A percentile compares a stretch with the other conserved stretches of the same genome.
Conservation (phyloP, 2,113 vertebrate species). For the Lanius ludovicianus region DNA sequence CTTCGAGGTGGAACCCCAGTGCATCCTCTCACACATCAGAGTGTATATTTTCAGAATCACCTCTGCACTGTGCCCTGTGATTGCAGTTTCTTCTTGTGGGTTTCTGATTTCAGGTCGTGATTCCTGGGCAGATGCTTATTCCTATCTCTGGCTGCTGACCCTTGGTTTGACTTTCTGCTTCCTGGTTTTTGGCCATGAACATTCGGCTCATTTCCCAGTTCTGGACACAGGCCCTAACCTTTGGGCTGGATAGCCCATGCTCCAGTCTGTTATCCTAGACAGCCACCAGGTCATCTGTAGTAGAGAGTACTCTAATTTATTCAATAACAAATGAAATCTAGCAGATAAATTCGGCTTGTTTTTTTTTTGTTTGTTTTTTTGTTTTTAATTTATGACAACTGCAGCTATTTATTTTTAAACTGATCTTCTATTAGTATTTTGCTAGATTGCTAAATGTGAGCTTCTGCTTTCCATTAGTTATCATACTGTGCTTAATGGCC, state of each 20-base stretch:
- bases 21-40: fast-evolving
- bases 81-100: not conserved
- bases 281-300: slow-evolving; percentile 18
- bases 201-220: not conserved
- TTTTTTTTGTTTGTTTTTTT: no score
- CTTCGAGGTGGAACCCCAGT: fast-evolving
- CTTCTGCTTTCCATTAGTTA: not conserved
- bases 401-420: not conserved
- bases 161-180: slow-evolving; percentile 52
- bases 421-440: not conserved
- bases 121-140: not conserved
- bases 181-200: slow-evolving; percentile 7
- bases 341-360: not conserved
- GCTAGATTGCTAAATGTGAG: not conserved
- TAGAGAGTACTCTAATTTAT: not conserved
- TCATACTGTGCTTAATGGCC: not conserved
- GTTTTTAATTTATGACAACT: not conserved
- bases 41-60: not conserved
- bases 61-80: not conserved
- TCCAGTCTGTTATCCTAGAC: slow-evolving; percentile 39
- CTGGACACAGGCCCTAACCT: slow-evolving; percentile 46
- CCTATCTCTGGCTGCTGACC: slow-evolving; percentile 13
- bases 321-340: not conserved
- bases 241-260: slow-evolving; percentile 25
- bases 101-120: not conserved